Evolutionary conservation across 2,888 invertebrate genomes (phyloP).

Genomic region (Plutella xylostella): DNA sequence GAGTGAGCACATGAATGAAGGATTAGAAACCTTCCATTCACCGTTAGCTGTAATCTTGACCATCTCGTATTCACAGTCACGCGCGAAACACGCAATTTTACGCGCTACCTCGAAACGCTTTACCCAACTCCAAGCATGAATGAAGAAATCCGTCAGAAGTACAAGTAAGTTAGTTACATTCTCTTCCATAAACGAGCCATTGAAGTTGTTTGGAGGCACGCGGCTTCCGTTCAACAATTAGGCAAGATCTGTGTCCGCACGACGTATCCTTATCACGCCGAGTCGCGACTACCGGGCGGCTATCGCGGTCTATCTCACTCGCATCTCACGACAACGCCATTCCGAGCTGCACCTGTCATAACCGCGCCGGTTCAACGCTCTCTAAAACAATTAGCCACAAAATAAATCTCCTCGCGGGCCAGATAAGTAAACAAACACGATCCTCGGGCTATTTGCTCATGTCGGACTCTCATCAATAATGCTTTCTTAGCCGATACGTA

Average conservation of each 20-base stretch:
- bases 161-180: conserved; percentile 55
- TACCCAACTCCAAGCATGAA: conserved; percentile 43
- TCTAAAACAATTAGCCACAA: conserved; percentile 46
- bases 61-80: conserved; percentile 28
- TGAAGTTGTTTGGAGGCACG: conserved; percentile 41
- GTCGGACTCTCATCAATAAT: conserved; percentile 63
- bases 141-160: conserved; percentile 54
- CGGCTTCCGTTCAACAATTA: conserved; percentile 64
- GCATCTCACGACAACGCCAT: conserved; percentile 67
- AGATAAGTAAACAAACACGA: conserved; percentile 63
- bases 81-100: conserved; percentile 43
- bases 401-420: conserved; percentile 45
- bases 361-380: conserved; percentile 42
- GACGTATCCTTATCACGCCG: conserved; percentile 41
- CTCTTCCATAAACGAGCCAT: conserved; percentile 50
- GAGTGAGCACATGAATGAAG: neutral
- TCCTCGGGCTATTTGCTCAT: conserved; percentile 65
- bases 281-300: conserved; percentile 34
- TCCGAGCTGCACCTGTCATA: conserved; percentile 61
- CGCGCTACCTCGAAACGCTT: conserved; percentile 42
- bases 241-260: conserved; percentile 31
- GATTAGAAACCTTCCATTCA: neutral
- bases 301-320: conserved; percentile 38
- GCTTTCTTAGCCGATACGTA: conserved; percentile 52
- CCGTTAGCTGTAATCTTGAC: conserved; percentile 1